Percentiles rank a stretch among this genome's conserved stretches.
Evolutionary conservation across 2,888 invertebrate species (phyloP).

Genomic region (Theristus sp.): DNA sequence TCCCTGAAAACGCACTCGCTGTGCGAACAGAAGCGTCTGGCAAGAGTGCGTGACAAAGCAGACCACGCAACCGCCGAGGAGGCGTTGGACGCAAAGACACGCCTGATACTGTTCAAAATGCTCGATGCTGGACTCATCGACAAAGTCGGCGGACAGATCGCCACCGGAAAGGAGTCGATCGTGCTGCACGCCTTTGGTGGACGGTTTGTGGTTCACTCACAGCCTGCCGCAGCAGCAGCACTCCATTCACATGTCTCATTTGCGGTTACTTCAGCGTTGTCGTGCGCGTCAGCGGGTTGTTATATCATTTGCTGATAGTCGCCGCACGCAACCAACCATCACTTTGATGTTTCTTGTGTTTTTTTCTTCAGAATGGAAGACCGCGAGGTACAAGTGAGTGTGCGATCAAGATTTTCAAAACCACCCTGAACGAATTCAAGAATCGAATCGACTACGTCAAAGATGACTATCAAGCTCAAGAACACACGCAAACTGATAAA

Average conservation of each 20-base stretch:
- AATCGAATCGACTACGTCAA: constrained; percentile 40
- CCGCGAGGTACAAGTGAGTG: no score
- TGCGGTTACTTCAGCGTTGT: no score
- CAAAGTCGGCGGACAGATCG: constrained; percentile 39
- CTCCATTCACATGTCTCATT: no score
- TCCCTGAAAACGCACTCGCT: constrained; percentile 36
- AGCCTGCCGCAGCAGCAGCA: no score
- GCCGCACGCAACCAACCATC: no score
- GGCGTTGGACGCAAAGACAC: constrained; percentile 41
- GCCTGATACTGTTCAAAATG: constrained; percentile 40
- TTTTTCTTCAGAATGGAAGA: no score
- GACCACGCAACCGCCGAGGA: constrained; percentile 30
- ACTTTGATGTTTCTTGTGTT: no score
- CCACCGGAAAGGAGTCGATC: constrained; percentile 43
- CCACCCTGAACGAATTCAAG: constrained; percentile 42
- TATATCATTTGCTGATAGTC: no score
- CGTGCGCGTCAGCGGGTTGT: no score
- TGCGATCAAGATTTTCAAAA: constrained; percentile 44
- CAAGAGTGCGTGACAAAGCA: constrained; percentile 40
- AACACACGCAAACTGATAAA: constrained; percentile 41
- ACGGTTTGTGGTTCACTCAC: no score
- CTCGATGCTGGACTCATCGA: constrained; percentile 40
- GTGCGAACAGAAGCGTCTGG: constrained; percentile 34
- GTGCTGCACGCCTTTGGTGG: constrained; percentile 37
- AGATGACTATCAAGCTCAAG: constrained; percentile 42